Evolutionary conservation across 2,113 vertebrate species (phyloP), one percentile per base, ranked within the genome.

Genomic region (Hyperopisus bebe): DNA sequence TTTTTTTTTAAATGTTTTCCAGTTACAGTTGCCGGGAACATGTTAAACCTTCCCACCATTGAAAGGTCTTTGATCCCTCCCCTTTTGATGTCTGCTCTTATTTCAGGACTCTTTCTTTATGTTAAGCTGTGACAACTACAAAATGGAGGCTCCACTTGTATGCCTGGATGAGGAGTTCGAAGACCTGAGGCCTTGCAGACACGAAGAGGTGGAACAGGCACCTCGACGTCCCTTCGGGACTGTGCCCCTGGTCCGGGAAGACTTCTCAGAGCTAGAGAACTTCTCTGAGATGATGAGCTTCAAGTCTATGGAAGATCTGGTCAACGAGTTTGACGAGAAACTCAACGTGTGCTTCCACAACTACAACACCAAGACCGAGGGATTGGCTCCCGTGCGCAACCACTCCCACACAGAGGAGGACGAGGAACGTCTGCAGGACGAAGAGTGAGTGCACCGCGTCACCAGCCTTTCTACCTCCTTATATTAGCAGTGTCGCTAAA

Each of bases 201-300:
- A 95, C 1, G 97, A 97, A 17, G 96, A 97, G 6, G 91, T 35
- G 7, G 96, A 97, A 58, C 94, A 95, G 89, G 94, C 94, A 10
- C 92, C 93, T 0, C 93, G 24, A 31, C 92, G 93, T 91, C 92
- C 96, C 55, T 95, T 96, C 0, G 95, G 95, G 86, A 93, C 93
- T 94, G 10, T 94, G 92, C 91, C 95, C 48, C 90, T 96, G 92
- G 91, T 90, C 95, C 94, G 97, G 1, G 98, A 98, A 90, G 98
- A 98, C 90, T 97, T 98, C 94, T 97, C 97, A 0, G 98, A 98
- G 95, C 95, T 98, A 91, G 98, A 98, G 94, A 98, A 98, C 95
- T 98, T 98, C 95, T 98, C 97, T 0, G 98, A 98, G 94, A 98
- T 98, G 93, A 98, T 98, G 95, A 98, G 98, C 93, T 98, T 98